Conservation (phyloP, 2,113 vertebrate genomes). For the Cyanoderma ruficeps region DNA sequence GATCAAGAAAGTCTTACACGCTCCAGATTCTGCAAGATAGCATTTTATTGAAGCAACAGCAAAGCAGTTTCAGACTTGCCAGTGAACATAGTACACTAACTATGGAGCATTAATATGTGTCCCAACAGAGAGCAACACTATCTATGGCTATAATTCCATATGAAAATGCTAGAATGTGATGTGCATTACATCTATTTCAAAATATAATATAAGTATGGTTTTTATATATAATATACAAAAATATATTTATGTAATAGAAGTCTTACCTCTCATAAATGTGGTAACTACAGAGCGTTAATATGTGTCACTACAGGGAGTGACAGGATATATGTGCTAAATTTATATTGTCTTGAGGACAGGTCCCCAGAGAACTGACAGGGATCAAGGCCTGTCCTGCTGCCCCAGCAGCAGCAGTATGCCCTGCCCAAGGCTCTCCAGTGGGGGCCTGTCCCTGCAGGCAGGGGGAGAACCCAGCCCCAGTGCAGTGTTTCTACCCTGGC, state of each 20-base stretch:
- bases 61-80: neutral
- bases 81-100: neutral
- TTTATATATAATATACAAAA: too few relatives aligned
- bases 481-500: accelerated
- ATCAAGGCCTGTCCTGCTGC: neutral
- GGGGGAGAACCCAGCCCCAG: accelerated
- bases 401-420: too few relatives aligned
- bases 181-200: too few relatives aligned
- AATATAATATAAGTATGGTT: too few relatives aligned
- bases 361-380: neutral
- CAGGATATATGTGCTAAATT: neutral
- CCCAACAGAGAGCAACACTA: accelerated
- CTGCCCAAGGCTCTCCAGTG: neutral
- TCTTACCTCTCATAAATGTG: neutral
- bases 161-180: accelerated
- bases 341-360: too few relatives aligned
- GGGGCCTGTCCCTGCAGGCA: neutral
- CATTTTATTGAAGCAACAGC: neutral
- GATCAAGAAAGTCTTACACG: neutral
- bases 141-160: too few relatives aligned
- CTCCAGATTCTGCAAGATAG: neutral
- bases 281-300: neutral
- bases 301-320: neutral
- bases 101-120: neutral
- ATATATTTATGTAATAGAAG: neutral